Conservation (phyloP, 2,113 vertebrate genomes). For the Sander lucioperca region DNA sequence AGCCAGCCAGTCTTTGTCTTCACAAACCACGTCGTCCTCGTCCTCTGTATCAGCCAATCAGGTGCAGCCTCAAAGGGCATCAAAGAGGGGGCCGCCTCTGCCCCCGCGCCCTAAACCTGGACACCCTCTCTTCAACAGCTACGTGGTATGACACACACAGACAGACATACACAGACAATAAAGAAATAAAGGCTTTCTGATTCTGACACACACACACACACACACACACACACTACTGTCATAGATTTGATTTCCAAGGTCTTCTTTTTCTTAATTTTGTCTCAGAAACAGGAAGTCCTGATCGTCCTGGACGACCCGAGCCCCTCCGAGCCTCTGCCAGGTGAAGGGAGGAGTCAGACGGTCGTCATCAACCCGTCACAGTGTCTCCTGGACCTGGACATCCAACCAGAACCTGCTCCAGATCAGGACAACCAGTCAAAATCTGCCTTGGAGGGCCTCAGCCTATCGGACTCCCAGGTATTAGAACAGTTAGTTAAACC, state of each 20-base stretch:
- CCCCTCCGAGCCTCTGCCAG: slow-evolving; percentile 72
- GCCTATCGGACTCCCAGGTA: slow-evolving; percentile 60
- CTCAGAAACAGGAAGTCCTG: slow-evolving; percentile 84
- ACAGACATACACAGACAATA: not conserved
- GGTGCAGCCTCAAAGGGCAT: slow-evolving; percentile 80
- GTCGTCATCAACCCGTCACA: slow-evolving; percentile 38
- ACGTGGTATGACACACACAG: slow-evolving; percentile 78
- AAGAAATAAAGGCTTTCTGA: too few relatives aligned
- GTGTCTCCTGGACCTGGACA: slow-evolving; percentile 66
- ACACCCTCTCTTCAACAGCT: slow-evolving; percentile 91
- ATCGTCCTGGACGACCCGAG: slow-evolving; percentile 81
- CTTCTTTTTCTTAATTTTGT: not conserved
- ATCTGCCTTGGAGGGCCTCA: slow-evolving; percentile 19
- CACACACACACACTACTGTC: too few relatives aligned
- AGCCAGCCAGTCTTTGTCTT: slow-evolving; percentile 28
- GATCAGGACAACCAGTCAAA: slow-evolving; percentile 56
- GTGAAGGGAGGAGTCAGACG: slow-evolving; percentile 59
- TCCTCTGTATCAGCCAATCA: slow-evolving; percentile 84
- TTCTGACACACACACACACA: not conserved
- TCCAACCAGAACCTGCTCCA: slow-evolving; percentile 25
- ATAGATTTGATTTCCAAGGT: not conserved
- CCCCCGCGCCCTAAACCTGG: slow-evolving; percentile 94
- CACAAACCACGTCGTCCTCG: slow-evolving; percentile 62
- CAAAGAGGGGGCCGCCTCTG: slow-evolving; percentile 89
- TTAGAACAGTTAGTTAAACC: rapidly evolving